Conservation (phyloP, 2,797 vertebrate species). For the Pseudopleuronectes americanus region DNA sequence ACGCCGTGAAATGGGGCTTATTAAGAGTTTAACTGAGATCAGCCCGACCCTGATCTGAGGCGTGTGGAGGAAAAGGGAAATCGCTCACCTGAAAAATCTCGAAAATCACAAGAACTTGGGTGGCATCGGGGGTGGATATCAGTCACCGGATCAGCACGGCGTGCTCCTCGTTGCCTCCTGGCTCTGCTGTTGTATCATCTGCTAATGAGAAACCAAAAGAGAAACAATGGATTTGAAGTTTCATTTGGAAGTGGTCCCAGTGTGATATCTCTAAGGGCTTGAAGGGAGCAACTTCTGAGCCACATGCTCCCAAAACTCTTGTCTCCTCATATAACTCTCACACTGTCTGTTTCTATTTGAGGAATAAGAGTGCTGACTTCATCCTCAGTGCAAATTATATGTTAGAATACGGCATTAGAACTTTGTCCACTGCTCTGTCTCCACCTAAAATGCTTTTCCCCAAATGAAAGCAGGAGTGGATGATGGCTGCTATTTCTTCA, state of each 20-base stretch:
- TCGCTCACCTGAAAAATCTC: conserved; percentile 66
- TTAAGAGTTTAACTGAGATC: conserved; percentile 79
- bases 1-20: conserved; percentile 78
- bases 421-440: neutral
- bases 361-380: conserved; percentile 20
- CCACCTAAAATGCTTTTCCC: neutral
- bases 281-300: conserved; percentile 67
- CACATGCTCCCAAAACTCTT: conserved; percentile 53
- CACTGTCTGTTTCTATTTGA: conserved; percentile 34
- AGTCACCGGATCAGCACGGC: conserved; percentile 44
- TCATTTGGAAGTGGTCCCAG: conserved; percentile 71
- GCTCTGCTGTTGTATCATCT: conserved; percentile 64
- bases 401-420: conserved; percentile 1
- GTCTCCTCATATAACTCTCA: conserved; percentile 55
- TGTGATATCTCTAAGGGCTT: conserved; percentile 61
- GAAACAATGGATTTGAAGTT: conserved; percentile 77
- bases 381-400: conserved; percentile 17
- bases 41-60: conserved; percentile 58
- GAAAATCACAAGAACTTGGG: conserved; percentile 56
- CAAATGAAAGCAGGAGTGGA: neutral
- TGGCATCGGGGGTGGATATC: conserved; percentile 60
- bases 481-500: neutral
- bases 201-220: conserved; percentile 74
- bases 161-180: conserved; percentile 57
- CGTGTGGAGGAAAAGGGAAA: conserved; percentile 45